These are phyloP conservation scores for Hydrolagus colliei DNA, from an alignment of 2,797 vertebrate species.

Conservation along the genomic window DNA sequence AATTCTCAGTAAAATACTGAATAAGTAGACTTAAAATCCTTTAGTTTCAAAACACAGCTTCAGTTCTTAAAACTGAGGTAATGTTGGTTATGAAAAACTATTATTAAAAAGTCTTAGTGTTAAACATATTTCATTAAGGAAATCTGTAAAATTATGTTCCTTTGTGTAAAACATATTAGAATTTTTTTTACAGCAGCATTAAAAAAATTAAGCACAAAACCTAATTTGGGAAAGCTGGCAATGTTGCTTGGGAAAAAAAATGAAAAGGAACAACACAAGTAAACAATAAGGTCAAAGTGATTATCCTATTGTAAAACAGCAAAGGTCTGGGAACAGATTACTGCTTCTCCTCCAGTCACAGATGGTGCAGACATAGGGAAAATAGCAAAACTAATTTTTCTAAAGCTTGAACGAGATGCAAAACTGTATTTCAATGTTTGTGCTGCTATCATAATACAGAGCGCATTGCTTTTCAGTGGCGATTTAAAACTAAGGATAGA, in stretches of 20 bases:
- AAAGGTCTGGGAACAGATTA: neutral
- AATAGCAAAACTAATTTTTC: neutral
- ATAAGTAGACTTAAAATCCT: too few species aligned
- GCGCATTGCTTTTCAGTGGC: neutral
- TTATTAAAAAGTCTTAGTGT: too few species aligned
- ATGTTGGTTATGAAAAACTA: too few species aligned
- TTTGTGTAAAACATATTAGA: too few species aligned
- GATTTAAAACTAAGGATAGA: neutral
- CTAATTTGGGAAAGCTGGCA: neutral
- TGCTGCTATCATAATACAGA: neutral
- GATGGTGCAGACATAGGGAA: neutral
- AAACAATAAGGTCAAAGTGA: neutral
- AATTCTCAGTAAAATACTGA: too few species aligned
- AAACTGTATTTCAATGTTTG: neutral
- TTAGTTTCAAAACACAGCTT: too few species aligned
- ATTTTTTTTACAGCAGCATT: too few species aligned
- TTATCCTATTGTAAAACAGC: neutral
- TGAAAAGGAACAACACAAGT: neutral
- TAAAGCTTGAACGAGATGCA: neutral
- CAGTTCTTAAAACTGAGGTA: too few species aligned
- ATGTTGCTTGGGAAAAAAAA: neutral
- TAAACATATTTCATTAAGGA: too few species aligned
- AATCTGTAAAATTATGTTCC: too few species aligned
- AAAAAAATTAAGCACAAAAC: too few species aligned
- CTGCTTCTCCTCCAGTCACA: neutral